Evolutionary conservation across 2,888 invertebrate species (phyloP), one percentile per base, ranked within the genome.

Genomic region (Eledona agricola): DNA sequence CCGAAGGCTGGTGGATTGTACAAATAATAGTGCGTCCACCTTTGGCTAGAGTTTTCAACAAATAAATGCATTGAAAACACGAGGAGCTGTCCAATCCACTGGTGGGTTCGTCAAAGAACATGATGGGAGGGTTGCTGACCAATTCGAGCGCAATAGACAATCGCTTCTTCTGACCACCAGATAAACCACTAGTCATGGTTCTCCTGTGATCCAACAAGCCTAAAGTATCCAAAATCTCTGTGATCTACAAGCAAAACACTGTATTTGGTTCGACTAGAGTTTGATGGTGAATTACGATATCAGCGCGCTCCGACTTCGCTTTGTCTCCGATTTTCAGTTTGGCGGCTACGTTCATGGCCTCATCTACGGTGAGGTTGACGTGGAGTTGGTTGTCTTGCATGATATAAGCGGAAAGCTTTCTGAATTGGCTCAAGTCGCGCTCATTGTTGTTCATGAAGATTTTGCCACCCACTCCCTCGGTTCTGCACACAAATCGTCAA

Each of bases 31-130:
- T 96, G 56, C 96, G 82, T 4, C 96, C 96, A 2, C 93, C 70
- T 15, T 88, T 82, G 0, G 96, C 94, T 60, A 97, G 76, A 29
- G 88, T 88, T 80, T 95, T 95, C 67, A 96, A 79, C 56, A 96
- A 77, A 3, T 90, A 88, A 59, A 96, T 92, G 72, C 96, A 96
- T 77, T 95, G 95, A 79, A 92, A 95, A 72, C 96, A 95, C 0
- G 95, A 95, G 0, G 95, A 93, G 63, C 95, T 95, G 80, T 97
- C 96, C 72, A 97, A 78, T 2, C 96, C 96, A 60, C 95, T 96
- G 58, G 96, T 96, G 1, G 96, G 96, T 76, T 96, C 96, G 74
- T 96, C 96, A 74, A 96, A 96, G 79, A 96, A 96, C 95, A 96
- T 96, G 57, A 96, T 89, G 0, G 96, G 96, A 4, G 96, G 96